Base-by-base conservation (phyloP, 2,113 vertebrate species). In the Ictalurus furcatus region DNA sequence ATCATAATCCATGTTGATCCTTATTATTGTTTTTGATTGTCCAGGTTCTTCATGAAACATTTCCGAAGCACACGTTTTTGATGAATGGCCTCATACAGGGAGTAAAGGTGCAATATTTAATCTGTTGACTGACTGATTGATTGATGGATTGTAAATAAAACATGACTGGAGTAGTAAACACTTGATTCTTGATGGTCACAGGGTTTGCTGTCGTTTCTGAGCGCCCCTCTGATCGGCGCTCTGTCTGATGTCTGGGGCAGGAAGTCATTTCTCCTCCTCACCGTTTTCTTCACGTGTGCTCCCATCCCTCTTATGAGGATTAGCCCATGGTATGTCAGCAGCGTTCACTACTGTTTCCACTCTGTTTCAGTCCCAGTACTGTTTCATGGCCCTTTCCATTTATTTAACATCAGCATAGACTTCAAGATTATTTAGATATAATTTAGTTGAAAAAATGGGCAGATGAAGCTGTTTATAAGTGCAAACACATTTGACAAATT, bases 301-400 rank as follows among this genome's bases (percentile, higher is more conserved):
- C 97, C 97, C 14, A 97, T 97, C 93, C 97, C 97, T 85, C 92
- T 97, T 2, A 97, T 97, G 97, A 97, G 97, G 95, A 97, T 97
- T 93, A 97, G 97, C 92, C 97, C 97, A 0, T 97, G 97, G 97
- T 97, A 91, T 13, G 96, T 95, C 6, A 28, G 37, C 44, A 34
- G 25, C 78, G 0, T 80, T 54, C 28, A 82, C 54, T 58, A 13
- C 79, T 82, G 2, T 82, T 21, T 21, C n/a, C 16, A 81, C 48
- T 30, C 44, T 14, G 40, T 44, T 52, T 56, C 7, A 56, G 2
- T 19, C 7, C 78, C 52, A 30, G 28, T 7, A 34, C n/a, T 59
- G 65, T 54, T 54, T 69, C 14, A 61, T 87, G 40, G 9, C 19
- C 13, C 19, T 69, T 63, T n/a, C 21, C 25, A n/a, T 52, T 28